Percentiles rank a stretch among this genome's conserved stretches.
These are phyloP conservation scores for Hipposideros larvatus DNA, from an alignment of 2,797 vertebrate genomes.

Conservation along the genomic window DNA sequence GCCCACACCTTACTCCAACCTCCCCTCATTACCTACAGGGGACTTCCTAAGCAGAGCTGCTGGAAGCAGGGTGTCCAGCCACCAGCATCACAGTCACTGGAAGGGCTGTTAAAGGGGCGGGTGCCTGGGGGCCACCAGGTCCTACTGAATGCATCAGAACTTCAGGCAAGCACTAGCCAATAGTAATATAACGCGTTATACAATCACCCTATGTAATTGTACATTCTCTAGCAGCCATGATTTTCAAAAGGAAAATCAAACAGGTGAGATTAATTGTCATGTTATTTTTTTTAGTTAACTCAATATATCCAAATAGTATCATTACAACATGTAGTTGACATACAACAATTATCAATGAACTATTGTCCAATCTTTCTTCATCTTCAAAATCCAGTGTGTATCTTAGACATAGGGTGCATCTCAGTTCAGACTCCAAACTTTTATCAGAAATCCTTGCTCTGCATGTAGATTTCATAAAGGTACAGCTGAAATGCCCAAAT, in stretches of 20 bases:
- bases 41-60: neutral
- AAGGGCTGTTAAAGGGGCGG: neutral
- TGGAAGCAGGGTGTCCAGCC: neutral
- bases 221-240: neutral
- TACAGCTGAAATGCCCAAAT: neutral
- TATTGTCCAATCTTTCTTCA: neutral
- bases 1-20: neutral
- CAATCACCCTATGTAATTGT: neutral
- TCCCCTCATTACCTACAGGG: neutral
- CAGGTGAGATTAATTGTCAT: neutral
- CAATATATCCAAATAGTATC: neutral
- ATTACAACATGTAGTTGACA: too few species aligned
- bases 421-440: neutral
- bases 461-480: neutral
- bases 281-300: neutral
- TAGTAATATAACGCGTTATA: neutral
- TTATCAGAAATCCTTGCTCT: neutral
- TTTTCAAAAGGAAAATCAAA: neutral
- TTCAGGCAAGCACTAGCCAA: neutral
- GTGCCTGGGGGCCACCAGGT: neutral
- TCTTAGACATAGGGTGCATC: neutral
- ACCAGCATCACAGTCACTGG: too few species aligned
- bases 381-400: neutral
- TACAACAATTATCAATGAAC: neutral
- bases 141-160: neutral